Evolutionary conservation across 2,888 invertebrate species (phyloP).

Genomic region (Bimastos eiseni): DNA sequence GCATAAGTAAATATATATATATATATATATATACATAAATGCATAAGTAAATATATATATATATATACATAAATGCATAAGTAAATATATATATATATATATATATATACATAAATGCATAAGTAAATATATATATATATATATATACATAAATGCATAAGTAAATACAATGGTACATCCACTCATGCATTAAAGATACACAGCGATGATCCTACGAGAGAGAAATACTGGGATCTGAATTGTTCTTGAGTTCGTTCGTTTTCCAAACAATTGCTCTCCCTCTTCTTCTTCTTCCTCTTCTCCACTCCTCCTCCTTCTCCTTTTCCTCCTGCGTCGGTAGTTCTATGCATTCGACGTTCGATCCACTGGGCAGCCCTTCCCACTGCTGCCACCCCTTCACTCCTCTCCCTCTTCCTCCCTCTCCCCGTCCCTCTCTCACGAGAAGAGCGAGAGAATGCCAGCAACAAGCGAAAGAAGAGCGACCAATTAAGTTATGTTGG

Average conservation of each 20-base stretch:
- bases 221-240: not conserved
- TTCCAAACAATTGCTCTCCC: not conserved
- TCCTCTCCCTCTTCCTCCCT: not conserved
- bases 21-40: conserved; percentile 3
- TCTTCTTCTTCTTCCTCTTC: not conserved
- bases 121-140: too few species aligned
- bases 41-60: not conserved
- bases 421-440: not conserved
- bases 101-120: too few species aligned
- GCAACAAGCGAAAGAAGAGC: too few species aligned
- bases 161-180: too few species aligned
- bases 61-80: too few species aligned
- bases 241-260: not conserved
- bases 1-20: not conserved
- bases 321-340: not conserved
- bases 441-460: too few species aligned
- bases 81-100: too few species aligned
- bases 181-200: too few species aligned
- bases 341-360: not conserved
- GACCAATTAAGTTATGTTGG: too few species aligned
- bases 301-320: not conserved
- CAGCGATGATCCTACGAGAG: not conserved
- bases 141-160: too few species aligned
- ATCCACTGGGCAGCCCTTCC: not conserved
- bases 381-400: not conserved